Conservation (phyloP, 1,140 invertebrate genomes). For the Leguminivora glycinivorella region DNA sequence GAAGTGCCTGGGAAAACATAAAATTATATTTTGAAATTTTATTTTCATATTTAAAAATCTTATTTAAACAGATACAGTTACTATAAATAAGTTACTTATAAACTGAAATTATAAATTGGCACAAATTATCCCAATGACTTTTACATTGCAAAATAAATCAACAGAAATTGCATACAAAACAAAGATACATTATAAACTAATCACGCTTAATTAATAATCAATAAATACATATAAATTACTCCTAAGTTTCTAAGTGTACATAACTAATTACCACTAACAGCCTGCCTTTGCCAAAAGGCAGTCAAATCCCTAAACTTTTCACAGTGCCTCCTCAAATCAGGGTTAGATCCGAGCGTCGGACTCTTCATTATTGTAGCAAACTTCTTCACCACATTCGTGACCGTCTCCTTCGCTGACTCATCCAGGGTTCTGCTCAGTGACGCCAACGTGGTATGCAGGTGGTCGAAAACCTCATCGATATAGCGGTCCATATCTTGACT, state of each 20-base stretch:
- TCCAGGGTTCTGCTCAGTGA: neutral
- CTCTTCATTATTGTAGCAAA: slow-evolving; percentile 55
- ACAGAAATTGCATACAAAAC: no score
- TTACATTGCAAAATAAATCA: no score
- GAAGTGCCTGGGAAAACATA: no score
- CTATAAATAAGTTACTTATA: no score
- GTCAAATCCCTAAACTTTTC: slow-evolving; percentile 61
- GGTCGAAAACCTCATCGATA: slow-evolving; percentile 63
- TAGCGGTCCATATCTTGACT: slow-evolving; percentile 52
- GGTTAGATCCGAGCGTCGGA: slow-evolving; percentile 46
- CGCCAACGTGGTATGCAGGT: slow-evolving; percentile 48
- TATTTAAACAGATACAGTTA: no score
- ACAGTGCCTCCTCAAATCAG: slow-evolving; percentile 50
- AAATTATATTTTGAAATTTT: no score
- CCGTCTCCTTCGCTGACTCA: slow-evolving; percentile 51
- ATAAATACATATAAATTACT: neutral
- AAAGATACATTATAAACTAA: no score
- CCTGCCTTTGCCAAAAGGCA: slow-evolving; percentile 53
- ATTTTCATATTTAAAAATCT: no score
- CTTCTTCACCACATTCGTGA: slow-evolving; percentile 61
- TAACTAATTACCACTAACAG: neutral
- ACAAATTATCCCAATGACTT: no score
- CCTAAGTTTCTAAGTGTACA: neutral
- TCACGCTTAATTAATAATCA: no score
- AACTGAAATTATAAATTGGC: no score